Evolutionary conservation across 2,888 invertebrate genomes (phyloP).

Genomic region (Dendrolimus houi): DNA sequence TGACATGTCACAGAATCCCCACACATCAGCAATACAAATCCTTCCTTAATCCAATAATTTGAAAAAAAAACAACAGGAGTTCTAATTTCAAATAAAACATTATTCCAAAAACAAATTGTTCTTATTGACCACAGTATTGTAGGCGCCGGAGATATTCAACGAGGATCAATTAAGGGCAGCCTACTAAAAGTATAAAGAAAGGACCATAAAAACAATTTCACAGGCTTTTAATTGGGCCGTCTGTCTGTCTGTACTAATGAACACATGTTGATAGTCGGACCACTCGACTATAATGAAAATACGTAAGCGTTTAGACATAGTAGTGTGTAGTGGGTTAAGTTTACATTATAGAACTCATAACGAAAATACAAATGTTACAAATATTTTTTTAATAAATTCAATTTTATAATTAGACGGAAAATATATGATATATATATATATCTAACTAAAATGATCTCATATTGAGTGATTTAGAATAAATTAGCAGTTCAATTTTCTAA

Average conservation of each 20-base stretch:
- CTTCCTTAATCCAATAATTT: too few species aligned
- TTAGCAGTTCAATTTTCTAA: too few species aligned
- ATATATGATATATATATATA: too few species aligned
- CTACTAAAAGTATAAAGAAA: slow-evolving; percentile 15
- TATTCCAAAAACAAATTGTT: neutral
- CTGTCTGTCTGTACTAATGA: slow-evolving; percentile 30
- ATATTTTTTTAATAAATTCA: too few species aligned
- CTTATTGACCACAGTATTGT: neutral
- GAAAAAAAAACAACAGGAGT: too few species aligned
- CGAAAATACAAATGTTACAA: neutral
- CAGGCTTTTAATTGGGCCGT: slow-evolving; percentile 32
- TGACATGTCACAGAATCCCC: too few species aligned
- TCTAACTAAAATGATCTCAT: too few species aligned
- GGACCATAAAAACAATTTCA: slow-evolving; percentile 36
- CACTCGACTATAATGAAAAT: slow-evolving; percentile 20
- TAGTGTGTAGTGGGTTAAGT: neutral
- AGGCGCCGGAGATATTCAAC: neutral
- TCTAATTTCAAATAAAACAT: too few species aligned
- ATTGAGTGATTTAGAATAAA: too few species aligned
- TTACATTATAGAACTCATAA: neutral
- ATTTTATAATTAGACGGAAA: too few species aligned
- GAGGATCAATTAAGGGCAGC: slow-evolving; percentile 3
- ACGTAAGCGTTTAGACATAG: slow-evolving; percentile 11
- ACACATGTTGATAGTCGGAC: slow-evolving; percentile 26
- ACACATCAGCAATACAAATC: too few species aligned